phyloP scores from a whole-genome alignment of 2,888 invertebrate species.

The Thymelicus lineola region DNA sequence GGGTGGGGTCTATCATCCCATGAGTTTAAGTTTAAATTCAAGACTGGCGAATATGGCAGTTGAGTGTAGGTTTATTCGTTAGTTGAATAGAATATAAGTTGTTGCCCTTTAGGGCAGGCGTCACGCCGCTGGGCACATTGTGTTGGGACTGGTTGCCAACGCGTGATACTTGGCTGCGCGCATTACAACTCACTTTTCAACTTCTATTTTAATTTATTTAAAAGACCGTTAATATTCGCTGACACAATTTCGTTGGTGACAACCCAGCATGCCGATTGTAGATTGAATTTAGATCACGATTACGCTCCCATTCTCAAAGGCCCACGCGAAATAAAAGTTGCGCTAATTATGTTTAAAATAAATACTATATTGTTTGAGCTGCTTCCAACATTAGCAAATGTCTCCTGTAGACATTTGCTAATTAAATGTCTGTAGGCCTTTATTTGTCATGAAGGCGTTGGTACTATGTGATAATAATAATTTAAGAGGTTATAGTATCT shows the following conservation, averaged over 20 bases:
- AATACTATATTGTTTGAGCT: background rate
- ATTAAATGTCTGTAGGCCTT: conserved; percentile 11
- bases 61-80: conserved; percentile 54
- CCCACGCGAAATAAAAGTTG: conserved; percentile 4
- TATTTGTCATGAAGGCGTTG: conserved; percentile 17
- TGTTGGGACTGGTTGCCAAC: conserved; percentile 65
- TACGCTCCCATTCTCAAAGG: conserved; percentile 11
- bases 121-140: conserved; percentile 66
- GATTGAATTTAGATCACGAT: conserved; percentile 28
- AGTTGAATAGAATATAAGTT: conserved; percentile 57
- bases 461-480: conserved; percentile 23
- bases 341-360: background rate
- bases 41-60: conserved; percentile 62
- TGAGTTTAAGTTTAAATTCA: conserved; percentile 54
- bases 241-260: conserved; percentile 29
- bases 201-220: conserved; percentile 47
- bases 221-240: conserved; percentile 32
- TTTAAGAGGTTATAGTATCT: conserved; percentile 3
- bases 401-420: no score
- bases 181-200: conserved; percentile 59
- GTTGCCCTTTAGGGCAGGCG: conserved; percentile 58
- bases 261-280: conserved; percentile 17
- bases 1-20: conserved; percentile 45
- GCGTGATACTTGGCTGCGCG: conserved; percentile 68
- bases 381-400: background rate